Base-by-base conservation (phyloP, 2,113 vertebrate species). In the Halichoerus grypus region DNA sequence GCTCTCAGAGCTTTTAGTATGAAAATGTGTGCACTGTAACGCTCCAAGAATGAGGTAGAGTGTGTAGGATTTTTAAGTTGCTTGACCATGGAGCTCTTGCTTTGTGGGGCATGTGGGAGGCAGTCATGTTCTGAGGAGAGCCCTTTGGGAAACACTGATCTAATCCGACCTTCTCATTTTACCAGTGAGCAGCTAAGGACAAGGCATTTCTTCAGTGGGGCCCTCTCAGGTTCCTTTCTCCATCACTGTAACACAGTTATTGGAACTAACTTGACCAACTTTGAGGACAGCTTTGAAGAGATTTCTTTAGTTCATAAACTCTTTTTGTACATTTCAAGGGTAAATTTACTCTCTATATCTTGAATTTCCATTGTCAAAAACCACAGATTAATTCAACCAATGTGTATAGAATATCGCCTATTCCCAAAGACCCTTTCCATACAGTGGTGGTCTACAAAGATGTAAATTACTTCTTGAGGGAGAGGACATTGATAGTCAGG, bases 191-290 rank as follows among this genome's bases (percentile, higher is more conserved):
- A 49, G 13, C 63, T 55, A 46, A 39, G 72, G 46, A 57, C 46
- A 21, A 87, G 36, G 55, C n/a, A 12, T 80, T 77, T 91, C 83
- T 83, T 72, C 57, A 88, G 22, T 31, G 42, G n/a, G 63, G 1
- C 51, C 7, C 4, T 53, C 59, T 92, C 4, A 0, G 19, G 33
- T 67, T 96, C 55, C 88, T 74, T 87, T 95, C 84, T 92, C 28
- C 21, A 82, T 55, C 39, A 21, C 10, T 28, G 26, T 90, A 16
- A 57, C 59, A 87, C 26, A 95, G 57, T 92, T 91, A n/a, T 95
- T 93, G 42, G 46, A 61, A 90, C 85, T 76, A 81, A 92, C 57
- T 81, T 76, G 39, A 26, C 82, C n/a, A 89, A 71, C 88, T 88
- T 86, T 57, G 51, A 36, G 49, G 22, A 49, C 2, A 72, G 31